A percentile compares a stretch with the other conserved stretches of the same genome.
Evolutionary conservation across 1,140 invertebrate species (phyloP).

Genomic region (Pogonus chalceus): DNA sequence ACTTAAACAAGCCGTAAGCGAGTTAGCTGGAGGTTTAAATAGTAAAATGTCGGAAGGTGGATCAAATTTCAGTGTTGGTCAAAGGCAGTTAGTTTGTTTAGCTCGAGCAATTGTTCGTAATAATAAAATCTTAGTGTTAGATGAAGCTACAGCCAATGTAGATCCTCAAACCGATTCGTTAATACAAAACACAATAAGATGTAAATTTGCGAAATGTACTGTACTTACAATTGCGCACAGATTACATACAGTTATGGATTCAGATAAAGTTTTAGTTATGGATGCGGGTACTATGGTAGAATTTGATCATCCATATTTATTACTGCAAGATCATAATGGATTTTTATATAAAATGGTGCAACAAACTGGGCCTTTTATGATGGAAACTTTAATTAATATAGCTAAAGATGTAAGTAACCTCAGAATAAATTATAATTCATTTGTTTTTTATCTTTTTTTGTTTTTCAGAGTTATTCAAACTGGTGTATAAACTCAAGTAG

Average conservation of each 20-base stretch:
- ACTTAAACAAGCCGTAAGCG: constrained; percentile 23
- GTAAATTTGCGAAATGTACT: constrained; percentile 59
- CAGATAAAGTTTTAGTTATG: constrained; percentile 63
- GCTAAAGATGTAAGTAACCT: constrained; percentile 43
- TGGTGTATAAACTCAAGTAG: too few relatives aligned
- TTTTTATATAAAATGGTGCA: constrained; percentile 57
- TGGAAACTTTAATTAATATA: constrained; percentile 45
- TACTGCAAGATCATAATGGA: constrained; percentile 52
- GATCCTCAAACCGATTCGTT: constrained; percentile 59
- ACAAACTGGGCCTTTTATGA: constrained; percentile 48
- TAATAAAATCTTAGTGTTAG: constrained; percentile 68
- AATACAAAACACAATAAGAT: constrained; percentile 56
- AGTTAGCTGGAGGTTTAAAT: constrained; percentile 19
- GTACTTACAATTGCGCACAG: constrained; percentile 78
- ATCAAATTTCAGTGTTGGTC: constrained; percentile 64
- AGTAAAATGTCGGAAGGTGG: constrained; percentile 49
- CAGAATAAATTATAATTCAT: too few relatives aligned
- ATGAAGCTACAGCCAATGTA: constrained; percentile 64
- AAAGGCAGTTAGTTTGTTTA: constrained; percentile 69
- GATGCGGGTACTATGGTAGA: constrained; percentile 52
- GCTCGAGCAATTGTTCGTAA: constrained; percentile 63
- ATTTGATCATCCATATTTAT: constrained; percentile 57
- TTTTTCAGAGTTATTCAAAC: too few relatives aligned
- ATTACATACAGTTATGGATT: constrained; percentile 74
- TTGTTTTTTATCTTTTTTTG: too few relatives aligned